Conservation (phyloP, 2,113 vertebrate genomes). For the Sylvilagus bachmani region DNA sequence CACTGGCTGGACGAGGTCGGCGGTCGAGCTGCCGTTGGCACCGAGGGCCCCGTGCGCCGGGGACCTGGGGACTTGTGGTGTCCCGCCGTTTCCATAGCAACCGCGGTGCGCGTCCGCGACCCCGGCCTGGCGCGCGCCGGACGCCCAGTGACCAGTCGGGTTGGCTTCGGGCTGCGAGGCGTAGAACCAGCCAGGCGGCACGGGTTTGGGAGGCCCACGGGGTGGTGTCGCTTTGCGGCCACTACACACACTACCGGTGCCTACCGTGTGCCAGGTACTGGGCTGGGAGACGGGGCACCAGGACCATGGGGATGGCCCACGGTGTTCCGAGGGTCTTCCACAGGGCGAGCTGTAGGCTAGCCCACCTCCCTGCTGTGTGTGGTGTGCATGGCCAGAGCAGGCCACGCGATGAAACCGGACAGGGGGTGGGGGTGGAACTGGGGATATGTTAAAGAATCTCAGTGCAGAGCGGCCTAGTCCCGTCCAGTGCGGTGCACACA, state of each 20-base stretch:
- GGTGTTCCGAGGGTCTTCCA: too few species aligned
- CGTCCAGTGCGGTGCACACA: background rate
- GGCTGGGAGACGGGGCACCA: background rate
- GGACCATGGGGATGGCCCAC: rapidly evolving
- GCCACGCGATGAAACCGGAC: too few species aligned
- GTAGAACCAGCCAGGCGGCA: rapidly evolving
- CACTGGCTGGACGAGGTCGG: background rate
- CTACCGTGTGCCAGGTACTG: background rate
- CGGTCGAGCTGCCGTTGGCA: constrained; percentile 24
- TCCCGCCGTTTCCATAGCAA: constrained; percentile 89
- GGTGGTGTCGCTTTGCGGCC: rapidly evolving
- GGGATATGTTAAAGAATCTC: background rate
- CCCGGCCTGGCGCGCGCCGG: background rate
- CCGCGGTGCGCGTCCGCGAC: constrained; percentile 36
- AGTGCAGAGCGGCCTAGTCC: background rate
- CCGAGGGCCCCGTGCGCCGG: background rate
- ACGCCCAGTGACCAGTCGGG: background rate
- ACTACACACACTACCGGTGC: too few species aligned
- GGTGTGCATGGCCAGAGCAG: background rate
- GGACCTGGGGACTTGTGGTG: constrained; percentile 59
- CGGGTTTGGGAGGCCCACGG: background rate
- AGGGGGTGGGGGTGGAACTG: background rate
- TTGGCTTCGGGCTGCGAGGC: background rate
- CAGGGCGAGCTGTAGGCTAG: background rate
- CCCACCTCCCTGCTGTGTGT: too few species aligned